phyloP scores from a whole-genome alignment of 2,113 vertebrate genomes.

The Sprattus sprattus region DNA sequence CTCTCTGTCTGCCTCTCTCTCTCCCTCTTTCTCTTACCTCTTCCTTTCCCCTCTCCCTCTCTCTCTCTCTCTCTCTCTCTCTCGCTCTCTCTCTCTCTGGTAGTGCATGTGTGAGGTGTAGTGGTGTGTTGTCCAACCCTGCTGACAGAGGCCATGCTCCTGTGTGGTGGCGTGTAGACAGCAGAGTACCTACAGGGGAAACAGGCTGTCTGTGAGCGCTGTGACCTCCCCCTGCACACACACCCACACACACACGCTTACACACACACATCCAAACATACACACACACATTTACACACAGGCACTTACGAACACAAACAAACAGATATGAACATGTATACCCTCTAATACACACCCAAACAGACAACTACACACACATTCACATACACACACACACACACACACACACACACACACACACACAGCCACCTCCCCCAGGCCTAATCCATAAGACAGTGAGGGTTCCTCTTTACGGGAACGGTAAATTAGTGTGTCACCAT shows the following conservation, averaged over 20 bases:
- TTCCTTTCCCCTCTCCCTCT: not conserved
- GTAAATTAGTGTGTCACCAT: constrained; percentile 68
- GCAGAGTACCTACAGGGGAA: too few relatives aligned
- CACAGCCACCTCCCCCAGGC: constrained; percentile 40
- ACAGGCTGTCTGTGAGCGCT: too few relatives aligned
- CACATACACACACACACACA: too few relatives aligned
- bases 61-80: not conserved
- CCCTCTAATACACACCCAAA: constrained; percentile 23
- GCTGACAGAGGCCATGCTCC: constrained; percentile 22
- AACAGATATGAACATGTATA: not conserved
- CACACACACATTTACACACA: not conserved
- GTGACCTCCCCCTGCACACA: too few relatives aligned
- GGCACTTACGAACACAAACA: not conserved
- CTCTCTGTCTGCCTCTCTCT: too few relatives aligned
- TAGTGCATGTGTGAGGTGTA: not conserved
- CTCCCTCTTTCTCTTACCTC: not conserved
- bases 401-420: not conserved
- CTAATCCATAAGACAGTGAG: constrained; percentile 64
- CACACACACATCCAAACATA: not conserved
- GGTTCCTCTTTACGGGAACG: constrained; percentile 59
- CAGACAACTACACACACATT: constrained; percentile 24
- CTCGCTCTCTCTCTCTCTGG: constrained; percentile 16
- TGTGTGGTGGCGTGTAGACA: too few relatives aligned
- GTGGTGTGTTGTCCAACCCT: not conserved
- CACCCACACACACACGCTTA: not conserved